Percentiles rank a stretch among this genome's conserved stretches.
Conservation (phyloP, 2,888 invertebrate species). For the Panopea generosa region DNA sequence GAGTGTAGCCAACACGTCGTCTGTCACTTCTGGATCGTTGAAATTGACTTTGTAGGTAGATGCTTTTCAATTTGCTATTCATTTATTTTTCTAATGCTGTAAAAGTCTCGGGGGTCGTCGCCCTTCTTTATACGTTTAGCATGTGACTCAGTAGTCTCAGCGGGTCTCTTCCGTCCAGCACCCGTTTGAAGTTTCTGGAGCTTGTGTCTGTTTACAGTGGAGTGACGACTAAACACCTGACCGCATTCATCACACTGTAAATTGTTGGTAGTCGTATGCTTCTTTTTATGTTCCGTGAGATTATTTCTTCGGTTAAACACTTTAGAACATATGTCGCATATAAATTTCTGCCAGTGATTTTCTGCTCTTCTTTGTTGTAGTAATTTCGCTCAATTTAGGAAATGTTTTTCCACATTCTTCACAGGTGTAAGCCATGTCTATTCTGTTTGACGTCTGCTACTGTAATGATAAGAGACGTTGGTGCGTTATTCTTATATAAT, state of each 20-base stretch:
- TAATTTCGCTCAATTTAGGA: slow-evolving; percentile 18
- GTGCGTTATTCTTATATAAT: too few species aligned
- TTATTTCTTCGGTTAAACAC: slow-evolving; percentile 23
- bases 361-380: slow-evolving; percentile 10
- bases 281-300: neutral
- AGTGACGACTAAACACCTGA: neutral
- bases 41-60: slow-evolving; percentile 8
- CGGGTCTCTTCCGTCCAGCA: neutral
- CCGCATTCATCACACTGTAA: neutral
- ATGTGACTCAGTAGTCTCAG: neutral
- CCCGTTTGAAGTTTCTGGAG: neutral
- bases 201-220: neutral
- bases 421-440: slow-evolving; percentile 14
- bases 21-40: neutral
- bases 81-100: slow-evolving; percentile 2
- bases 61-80: slow-evolving; percentile 7
- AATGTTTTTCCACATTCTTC: slow-evolving; percentile 18
- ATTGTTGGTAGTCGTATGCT: neutral
- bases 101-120: slow-evolving; percentile 10
- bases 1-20: neutral
- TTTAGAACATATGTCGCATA: slow-evolving; percentile 10
- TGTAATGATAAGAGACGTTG: too few species aligned
- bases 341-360: slow-evolving; percentile 25
- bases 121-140: neutral
- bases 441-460: too few species aligned